Evolutionary conservation across 2,113 vertebrate species (phyloP), one percentile per base, ranked within the genome.

Genomic region (Ploceus nigricollis): DNA sequence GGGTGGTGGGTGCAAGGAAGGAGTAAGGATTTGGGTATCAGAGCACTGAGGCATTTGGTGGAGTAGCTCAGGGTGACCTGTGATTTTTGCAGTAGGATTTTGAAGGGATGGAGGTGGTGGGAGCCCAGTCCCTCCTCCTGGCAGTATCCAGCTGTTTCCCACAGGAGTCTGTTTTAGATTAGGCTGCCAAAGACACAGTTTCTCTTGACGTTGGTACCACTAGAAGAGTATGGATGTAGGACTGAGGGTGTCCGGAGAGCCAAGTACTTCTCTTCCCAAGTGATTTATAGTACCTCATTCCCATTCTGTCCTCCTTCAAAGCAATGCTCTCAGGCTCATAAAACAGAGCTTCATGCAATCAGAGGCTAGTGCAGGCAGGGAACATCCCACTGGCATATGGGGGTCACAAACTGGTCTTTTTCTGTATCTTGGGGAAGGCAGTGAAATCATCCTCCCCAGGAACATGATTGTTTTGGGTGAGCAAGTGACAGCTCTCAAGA

Each of bases 11-110:
- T 76, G 20, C 33, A 40, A 68, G 48, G 21, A 25, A 8, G 10
- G 35, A 58, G 3, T 37, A 31, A 75, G n/a, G 64, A 44, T 68
- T 58, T 71, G 44, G 44, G 44, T 17, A 76, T 87, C 25, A 40
- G 37, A 71, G 33, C 35, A 44, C n/a, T 73, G 76, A 44, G 25
- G 18, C 13, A 1, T 69, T 42, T 76, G 61, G 21, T 31, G 11
- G 35, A 39, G 37, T 2, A 9, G 20, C 0, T 0, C 23, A 37
- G n/a, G 6, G 37, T n/a, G 42, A 31, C 56, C 25, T 57, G 22
- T 51, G 63, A 57, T 28, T 81, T 90, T 79, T 47, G 12, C 33
- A 60, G 69, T 33, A 18, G 1, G 1, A 33, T 3, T 1, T 1
- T 35, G n/a, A 69, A 58, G 51, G 20, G 42, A 7, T n/a, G 28